Base-by-base conservation (phyloP, 2,113 vertebrate species). In the Stigmatopora argus region DNA sequence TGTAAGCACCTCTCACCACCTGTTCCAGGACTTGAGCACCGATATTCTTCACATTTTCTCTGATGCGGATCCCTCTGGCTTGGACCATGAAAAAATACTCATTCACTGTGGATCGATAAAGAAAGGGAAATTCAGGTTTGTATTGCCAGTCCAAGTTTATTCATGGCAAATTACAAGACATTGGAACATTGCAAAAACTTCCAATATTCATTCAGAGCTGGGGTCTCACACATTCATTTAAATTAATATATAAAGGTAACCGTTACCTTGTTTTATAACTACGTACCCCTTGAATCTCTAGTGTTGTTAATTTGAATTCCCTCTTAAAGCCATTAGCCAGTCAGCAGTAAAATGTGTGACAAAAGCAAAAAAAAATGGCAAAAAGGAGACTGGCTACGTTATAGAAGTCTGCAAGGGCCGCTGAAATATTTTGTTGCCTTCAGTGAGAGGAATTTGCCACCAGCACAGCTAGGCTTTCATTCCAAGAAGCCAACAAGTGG, bases 1-100 rank as follows among this genome's bases (percentile, higher is more conserved):
- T 97, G 62, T 98, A 97, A n/a, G 95, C 92, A 53, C 94, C 91
- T 57, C 96, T 92, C 66, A 99, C 93, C 85, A 99, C 92, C 87
- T 99, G 97, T 89, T 98, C 96, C 0, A 96, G 91, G 64, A 99
- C 93, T 87, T 99, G 96, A 34, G 92, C 94, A 3, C 96, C 96
- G 0, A 98, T 99, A 7, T 92, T 95, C 63, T 90, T 87, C 87
- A 99, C 90, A 72, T 98, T 99, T 85, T 99, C 91, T 66, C 92
- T 92, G 81, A 99, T 93, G 85, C 94, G 91, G 83, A 99, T 96
- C 79, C 95, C 93, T 65, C 92, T 92, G 66, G 96, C 96, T 88
- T 99, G 96, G 90, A 96, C 94, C 96, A 96, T 96, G 90, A 98
- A 99, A 90, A 98, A 88, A 91, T 98, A 99, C 88, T 96, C 97